Conservation (phyloP, 1,140 invertebrate species). For the Andricus grossulariae region DNA sequence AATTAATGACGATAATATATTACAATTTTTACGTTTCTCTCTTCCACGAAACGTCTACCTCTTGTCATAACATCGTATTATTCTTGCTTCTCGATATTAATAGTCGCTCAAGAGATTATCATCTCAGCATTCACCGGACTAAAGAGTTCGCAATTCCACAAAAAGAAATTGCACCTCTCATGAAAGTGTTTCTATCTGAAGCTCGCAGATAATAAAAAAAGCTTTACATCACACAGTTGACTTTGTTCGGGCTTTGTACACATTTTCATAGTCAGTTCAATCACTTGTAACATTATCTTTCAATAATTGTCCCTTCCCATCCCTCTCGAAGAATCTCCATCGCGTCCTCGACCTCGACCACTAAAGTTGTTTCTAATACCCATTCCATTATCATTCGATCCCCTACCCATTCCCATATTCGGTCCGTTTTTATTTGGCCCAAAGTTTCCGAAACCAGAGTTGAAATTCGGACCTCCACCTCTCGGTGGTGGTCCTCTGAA, state of each 20-base stretch:
- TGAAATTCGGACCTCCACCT: constrained; percentile 36
- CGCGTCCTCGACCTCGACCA: constrained; percentile 67
- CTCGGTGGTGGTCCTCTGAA: constrained; percentile 55
- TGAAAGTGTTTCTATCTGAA: constrained; percentile 14
- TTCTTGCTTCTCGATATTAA: background rate
- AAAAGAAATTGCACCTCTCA: constrained; percentile 9
- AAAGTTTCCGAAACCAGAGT: constrained; percentile 51
- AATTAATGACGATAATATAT: constrained; percentile 26
- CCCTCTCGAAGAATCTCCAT: constrained; percentile 62
- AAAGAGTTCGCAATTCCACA: constrained; percentile 19
- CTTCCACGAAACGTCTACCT: background rate
- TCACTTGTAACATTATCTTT: constrained; percentile 26
- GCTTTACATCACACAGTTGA: background rate
- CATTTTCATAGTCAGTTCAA: background rate
- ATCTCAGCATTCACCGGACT: background rate
- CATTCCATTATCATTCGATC: constrained; percentile 60
- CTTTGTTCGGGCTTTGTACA: background rate
- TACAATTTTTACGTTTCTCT: background rate
- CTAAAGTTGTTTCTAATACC: constrained; percentile 62
- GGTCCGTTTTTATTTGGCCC: constrained; percentile 65
- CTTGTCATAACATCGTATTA: background rate
- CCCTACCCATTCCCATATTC: constrained; percentile 61
- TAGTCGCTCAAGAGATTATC: background rate
- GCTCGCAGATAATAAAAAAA: constrained; percentile 15
- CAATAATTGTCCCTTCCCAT: constrained; percentile 68